Conservation (phyloP, 2,888 invertebrate species). For the Drosophila mercatorum region DNA sequence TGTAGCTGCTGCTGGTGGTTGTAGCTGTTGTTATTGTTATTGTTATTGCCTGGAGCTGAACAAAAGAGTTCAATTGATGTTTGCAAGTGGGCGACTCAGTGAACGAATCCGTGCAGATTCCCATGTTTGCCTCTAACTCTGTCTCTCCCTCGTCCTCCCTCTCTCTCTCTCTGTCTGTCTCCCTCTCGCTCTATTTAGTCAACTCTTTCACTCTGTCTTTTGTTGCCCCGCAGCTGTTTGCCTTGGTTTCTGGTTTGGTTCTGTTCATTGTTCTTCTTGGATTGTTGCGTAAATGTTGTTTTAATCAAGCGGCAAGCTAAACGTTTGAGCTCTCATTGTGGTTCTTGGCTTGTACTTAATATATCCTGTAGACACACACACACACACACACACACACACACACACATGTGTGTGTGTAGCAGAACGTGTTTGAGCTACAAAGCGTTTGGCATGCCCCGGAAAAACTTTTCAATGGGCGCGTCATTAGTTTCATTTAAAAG, state of each 20-base stretch:
- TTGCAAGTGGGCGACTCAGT: conserved; percentile 45
- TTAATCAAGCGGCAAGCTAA: conserved; percentile 62
- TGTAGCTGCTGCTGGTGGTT: conserved; percentile 10
- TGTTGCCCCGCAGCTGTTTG: conserved; percentile 59
- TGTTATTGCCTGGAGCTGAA: conserved; percentile 52
- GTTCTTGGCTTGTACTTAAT: conserved; percentile 31
- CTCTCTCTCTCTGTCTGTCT: conserved; percentile 2
- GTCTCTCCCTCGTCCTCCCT: background rate
- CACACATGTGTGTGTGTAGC: conserved; percentile 16
- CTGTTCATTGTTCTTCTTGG: conserved; percentile 52
- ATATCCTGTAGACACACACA: conserved; percentile 18
- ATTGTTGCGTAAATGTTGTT: conserved; percentile 69
- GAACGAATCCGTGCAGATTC: conserved; percentile 39
- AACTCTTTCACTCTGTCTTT: conserved; percentile 15
- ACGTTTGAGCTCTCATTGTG: conserved; percentile 52
- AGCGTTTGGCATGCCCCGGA: conserved; percentile 19
- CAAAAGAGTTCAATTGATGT: conserved; percentile 70
- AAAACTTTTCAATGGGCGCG: conserved; percentile 24
- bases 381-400: conserved; percentile 10
- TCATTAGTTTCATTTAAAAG: conserved; percentile 24
- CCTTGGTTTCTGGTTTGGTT: conserved; percentile 46
- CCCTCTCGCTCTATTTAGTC: background rate
- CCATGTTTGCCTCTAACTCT: conserved; percentile 16
- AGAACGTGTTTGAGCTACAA: conserved; percentile 40
- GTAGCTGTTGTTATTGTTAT: conserved; percentile 39